These are phyloP conservation scores for Ianthella basta DNA, from an alignment of 37 sponge, comb jelly and placozoan species.

Conservation along the genomic window DNA sequence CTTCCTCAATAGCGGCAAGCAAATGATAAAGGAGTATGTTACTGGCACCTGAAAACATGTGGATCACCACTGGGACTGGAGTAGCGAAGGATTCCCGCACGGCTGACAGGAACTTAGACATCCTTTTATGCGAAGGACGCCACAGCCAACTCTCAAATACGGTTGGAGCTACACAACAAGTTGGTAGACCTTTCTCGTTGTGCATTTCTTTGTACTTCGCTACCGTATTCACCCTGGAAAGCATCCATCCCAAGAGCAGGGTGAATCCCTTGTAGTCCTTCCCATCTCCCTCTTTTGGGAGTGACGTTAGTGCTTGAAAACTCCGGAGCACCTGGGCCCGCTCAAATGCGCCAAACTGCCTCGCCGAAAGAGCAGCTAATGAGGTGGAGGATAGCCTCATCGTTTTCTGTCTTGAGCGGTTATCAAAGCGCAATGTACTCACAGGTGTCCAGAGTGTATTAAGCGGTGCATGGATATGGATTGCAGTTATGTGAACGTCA, in stretches of 20 bases:
- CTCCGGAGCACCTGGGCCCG: too few relatives aligned
- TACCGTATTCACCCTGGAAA: constrained; percentile 25
- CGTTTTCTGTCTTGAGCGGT: too few relatives aligned
- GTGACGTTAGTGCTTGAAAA: too few relatives aligned
- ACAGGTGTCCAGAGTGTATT: too few relatives aligned
- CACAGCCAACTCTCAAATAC: constrained; percentile 36
- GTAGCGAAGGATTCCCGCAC: not conserved
- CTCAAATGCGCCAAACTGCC: too few relatives aligned
- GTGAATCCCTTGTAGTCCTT: constrained; percentile 6
- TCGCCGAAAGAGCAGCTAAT: too few relatives aligned
- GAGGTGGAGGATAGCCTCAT: too few relatives aligned
- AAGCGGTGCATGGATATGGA: too few relatives aligned
- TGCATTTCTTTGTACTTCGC: constrained; percentile 55
- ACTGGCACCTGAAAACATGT: constrained; percentile 55
- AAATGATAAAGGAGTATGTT: constrained; percentile 17
- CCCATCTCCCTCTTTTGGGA: too few relatives aligned
- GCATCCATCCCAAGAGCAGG: constrained; percentile 62
- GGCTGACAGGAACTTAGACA: not conserved
- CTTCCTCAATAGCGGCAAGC: not conserved
- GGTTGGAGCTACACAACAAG: constrained; percentile 43
- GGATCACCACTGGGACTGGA: constrained; percentile 24
- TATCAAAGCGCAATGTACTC: too few relatives aligned
- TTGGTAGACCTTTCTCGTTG: constrained; percentile 38
- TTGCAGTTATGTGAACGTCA: too few relatives aligned
- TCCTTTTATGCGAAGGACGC: not conserved